Conservation (phyloP, 2,113 vertebrate genomes). For the Heterochromis multidens region DNA sequence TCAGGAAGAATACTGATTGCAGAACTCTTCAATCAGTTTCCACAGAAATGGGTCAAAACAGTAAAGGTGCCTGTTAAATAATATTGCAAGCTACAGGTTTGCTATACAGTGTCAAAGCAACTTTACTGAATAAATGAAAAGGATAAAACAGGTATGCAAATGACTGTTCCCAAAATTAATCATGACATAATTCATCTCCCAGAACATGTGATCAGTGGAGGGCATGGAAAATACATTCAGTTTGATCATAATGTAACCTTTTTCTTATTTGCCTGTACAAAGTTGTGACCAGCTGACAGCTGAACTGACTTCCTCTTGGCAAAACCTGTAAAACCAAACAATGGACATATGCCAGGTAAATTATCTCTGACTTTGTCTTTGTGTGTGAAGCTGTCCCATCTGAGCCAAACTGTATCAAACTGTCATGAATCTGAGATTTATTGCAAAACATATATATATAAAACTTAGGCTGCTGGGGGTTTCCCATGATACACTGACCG, state of each 20-base stretch:
- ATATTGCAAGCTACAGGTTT: conserved; percentile 21
- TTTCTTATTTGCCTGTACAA: background rate
- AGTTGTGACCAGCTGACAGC: background rate
- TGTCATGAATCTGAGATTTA: background rate
- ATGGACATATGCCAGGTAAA: background rate
- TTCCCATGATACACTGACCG: too few species aligned
- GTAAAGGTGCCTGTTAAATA: conserved; percentile 23
- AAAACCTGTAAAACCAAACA: background rate
- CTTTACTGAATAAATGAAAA: background rate
- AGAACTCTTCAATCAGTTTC: conserved; percentile 57
- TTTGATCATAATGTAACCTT: background rate
- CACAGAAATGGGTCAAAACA: conserved; percentile 17
- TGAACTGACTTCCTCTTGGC: background rate
- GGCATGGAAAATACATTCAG: conserved; percentile 31
- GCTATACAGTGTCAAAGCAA: background rate
- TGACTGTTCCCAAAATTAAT: background rate
- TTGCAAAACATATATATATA: background rate
- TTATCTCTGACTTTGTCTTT: background rate
- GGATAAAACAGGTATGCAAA: conserved; percentile 21
- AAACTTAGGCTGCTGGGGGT: too few species aligned
- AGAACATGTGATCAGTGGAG: background rate
- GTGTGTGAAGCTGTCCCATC: background rate
- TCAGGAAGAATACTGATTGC: conserved; percentile 36
- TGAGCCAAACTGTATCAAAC: background rate
- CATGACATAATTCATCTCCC: background rate